Evolutionary conservation across 2,113 vertebrate species (phyloP), one percentile per base, ranked within the genome.

Genomic region (Hyperopisus bebe): DNA sequence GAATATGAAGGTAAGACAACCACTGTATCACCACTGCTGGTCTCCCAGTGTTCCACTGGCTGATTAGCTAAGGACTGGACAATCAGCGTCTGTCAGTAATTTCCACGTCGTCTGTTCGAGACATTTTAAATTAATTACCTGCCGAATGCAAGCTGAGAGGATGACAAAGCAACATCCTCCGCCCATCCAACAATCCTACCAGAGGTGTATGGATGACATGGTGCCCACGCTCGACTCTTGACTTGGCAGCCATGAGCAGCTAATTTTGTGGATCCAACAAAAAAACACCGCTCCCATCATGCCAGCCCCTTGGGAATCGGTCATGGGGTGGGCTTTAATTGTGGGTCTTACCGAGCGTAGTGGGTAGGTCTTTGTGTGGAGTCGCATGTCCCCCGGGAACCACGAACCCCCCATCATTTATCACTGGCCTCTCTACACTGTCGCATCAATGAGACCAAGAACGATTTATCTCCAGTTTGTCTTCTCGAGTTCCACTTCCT

Each of bases 331-430:
- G 89, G 85, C 92, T 93, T 87, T 95, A 94, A 94, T 95, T 94
- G 94, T 90, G 93, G 92, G 62, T 91, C 89, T 92, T 83, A 92
- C 87, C 19, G 86, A 90, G 89, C 92, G 91, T 3, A 74, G 90
- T 91, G 93, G 93, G 89, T 91, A 83, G 46, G 51, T 53, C 89
- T 89, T 89, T 91, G 39, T 90, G 90, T 92, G 90, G 92, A 53
- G 89, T 90, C 92, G 91, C 91, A 80, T 94, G 94, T 94, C 94
- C 95, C 94, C 95, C 92, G 88, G 92, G 91, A 74, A 89, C 93
- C 94, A 94, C 95, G 92, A 94, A 94, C 92, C 90, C 90, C 92
- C 42, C 35, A 11, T 94, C 93, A 93, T 95, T 92, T 92, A 89
- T 92, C 92, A 93, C 92, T 85, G 27, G 92, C 89, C 90, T 91